Conservation (phyloP, 2,888 invertebrate species). For the Thera obeliscata region DNA sequence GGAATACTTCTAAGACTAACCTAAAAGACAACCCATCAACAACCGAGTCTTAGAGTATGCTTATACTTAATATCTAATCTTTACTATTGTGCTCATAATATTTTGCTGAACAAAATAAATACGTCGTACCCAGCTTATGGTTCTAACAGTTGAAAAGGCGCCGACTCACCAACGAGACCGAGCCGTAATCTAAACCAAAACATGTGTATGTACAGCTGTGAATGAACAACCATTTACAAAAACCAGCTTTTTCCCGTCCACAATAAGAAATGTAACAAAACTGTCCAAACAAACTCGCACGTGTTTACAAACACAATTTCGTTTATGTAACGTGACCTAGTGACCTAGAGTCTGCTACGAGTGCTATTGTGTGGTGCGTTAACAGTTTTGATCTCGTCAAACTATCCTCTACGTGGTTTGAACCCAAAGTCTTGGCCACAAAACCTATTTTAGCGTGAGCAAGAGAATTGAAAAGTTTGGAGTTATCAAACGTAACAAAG, state of each 20-base stretch:
- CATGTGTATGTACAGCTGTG: conserved; percentile 2
- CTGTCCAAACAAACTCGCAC: conserved; percentile 43
- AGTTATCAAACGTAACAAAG: conserved; percentile 51
- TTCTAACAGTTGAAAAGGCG: background rate
- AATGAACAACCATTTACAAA: conserved; percentile 1
- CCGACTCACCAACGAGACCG: conserved; percentile 4
- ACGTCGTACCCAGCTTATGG: background rate
- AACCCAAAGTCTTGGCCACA: conserved; percentile 28
- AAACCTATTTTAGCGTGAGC: conserved; percentile 44
- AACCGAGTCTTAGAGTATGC: no score
- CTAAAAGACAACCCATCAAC: no score
- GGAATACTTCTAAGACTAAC: no score
- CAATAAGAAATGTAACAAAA: conserved; percentile 30
- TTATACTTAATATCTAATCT: background rate
- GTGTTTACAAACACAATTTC: conserved; percentile 53
- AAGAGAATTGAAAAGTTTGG: conserved; percentile 39
- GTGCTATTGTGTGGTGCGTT: conserved; percentile 70
- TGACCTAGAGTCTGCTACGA: conserved; percentile 68
- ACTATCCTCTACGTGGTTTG: conserved; percentile 31
- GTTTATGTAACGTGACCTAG: conserved; percentile 69
- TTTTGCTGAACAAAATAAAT: conserved; percentile 4
- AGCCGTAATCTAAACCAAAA: conserved; percentile 1
- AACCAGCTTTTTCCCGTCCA: conserved; percentile 21
- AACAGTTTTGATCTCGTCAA: conserved; percentile 58
- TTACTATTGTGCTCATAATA: background rate